phyloP scores from a whole-genome alignment of 2,888 invertebrate genomes.

The Blera fallax region DNA sequence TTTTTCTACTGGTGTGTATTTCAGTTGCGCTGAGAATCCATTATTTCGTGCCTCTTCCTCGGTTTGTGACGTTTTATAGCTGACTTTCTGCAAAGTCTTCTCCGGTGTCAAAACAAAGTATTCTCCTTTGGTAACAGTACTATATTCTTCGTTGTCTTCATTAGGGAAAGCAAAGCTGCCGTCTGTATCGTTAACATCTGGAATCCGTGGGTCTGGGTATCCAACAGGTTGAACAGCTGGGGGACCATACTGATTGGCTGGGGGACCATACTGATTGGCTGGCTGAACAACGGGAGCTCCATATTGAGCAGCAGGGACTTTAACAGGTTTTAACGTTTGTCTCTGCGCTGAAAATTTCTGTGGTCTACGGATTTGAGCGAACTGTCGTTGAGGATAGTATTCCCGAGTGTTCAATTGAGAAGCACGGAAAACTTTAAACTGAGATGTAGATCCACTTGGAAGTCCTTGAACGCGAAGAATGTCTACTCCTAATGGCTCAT shows the following conservation, averaged over 20 bases:
- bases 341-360: conserved; percentile 50
- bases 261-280: conserved; percentile 37
- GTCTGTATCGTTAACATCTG: not conserved
- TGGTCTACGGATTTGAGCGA: conserved; percentile 51
- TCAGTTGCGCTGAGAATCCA: conserved; percentile 80
- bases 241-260: conserved; percentile 45
- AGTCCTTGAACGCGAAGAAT: conserved; percentile 59
- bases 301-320: conserved; percentile 28
- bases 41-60: conserved; percentile 77
- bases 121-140: conserved; percentile 77
- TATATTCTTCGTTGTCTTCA: conserved; percentile 66
- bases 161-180: not conserved
- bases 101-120: conserved; percentile 81
- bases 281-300: conserved; percentile 28
- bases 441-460: conserved; percentile 29
- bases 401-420: conserved; percentile 36
- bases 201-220: conserved; percentile 6
- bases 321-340: conserved; percentile 10
- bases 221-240: conserved; percentile 31
- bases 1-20: conserved; percentile 80
- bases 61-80: conserved; percentile 78
- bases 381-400: conserved; percentile 28
- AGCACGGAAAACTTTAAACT: conserved; percentile 22
- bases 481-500: conserved; percentile 26
- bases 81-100: conserved; percentile 80